Evolutionary conservation across 2,888 invertebrate genomes (phyloP).

Genomic region (Tanypteryx hageni): DNA sequence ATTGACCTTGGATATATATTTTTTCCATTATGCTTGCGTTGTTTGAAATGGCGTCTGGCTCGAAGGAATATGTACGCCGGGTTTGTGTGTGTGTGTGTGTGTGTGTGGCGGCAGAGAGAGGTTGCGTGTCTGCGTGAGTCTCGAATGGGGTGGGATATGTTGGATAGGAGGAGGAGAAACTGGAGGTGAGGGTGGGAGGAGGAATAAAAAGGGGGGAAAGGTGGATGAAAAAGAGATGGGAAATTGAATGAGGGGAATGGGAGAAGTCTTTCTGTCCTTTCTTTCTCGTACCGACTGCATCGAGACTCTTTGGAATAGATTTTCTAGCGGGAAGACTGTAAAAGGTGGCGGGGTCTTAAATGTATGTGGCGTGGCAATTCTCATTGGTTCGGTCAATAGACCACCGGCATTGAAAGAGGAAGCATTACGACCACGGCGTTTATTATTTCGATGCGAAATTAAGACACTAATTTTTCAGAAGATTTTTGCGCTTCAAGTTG

Average conservation of each 20-base stretch:
- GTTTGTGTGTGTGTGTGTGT: conserved; percentile 35
- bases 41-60: conserved; percentile 49
- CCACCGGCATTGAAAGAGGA: neutral
- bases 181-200: neutral
- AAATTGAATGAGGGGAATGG: neutral
- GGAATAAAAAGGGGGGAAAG: neutral
- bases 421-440: neutral
- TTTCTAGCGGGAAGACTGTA: neutral
- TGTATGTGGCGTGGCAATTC: neutral
- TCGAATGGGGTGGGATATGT: neutral
- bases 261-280: neutral
- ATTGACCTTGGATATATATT: conserved; percentile 37
- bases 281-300: conserved; percentile 36
- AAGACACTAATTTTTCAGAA: neutral
- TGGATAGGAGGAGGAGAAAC: neutral
- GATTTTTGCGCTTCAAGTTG: neutral
- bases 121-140: neutral
- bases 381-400: conserved; percentile 7
- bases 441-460: neutral
- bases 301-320: neutral
- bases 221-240: neutral
- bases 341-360: neutral
- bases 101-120: neutral
- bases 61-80: neutral
- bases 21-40: conserved; percentile 1